Evolutionary conservation across 2,797 vertebrate genomes (phyloP), one percentile per base, ranked within the genome.

Genomic region (Echiichthys vipera): DNA sequence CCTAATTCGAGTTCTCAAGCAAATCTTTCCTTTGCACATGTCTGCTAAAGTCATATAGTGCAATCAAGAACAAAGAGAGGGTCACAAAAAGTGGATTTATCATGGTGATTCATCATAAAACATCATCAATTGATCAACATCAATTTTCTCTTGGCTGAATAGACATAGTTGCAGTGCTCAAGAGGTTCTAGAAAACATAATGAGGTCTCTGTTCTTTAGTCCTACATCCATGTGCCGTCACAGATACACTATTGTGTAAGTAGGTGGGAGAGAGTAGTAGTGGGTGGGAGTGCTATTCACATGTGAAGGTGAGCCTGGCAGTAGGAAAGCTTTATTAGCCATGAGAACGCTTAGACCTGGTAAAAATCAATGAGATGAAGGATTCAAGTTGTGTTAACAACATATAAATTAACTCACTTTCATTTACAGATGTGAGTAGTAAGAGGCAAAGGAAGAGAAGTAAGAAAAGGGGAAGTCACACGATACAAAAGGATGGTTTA

Each of bases 151-250:
- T 69, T 43, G 22, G 27, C n/a, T 1, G 2, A 65, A 49, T 64
- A 40, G 12, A 65, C 10, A 51, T 39, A 37, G 34, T 37, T 49
- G 14, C 25, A 22, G 10, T 43, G 14, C 34, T 56, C 8, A 29
- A 65, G 36, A 66, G 74, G 54, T 68, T 70, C 42, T 59, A 71
- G 7, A 62, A 80, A 71, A 61, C 24, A 71, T 37, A 66, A 69
- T 56, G 29, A 56, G 24, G 22, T 47, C 43, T 49, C 20, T 77
- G 39, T 68, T 67, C 39, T 56, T 59, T 59, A 47, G 29, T 67
- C 57, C 51, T 61, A 63, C 59, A 43, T 43, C 24, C 17, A 62
- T 59, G 49, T 53, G 42, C 45, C 7, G 13, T 47, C 54, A 57
- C 39, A 56, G 50, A 47, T 68, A 27, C 10, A 65, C 24, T 43